Evolutionary conservation across 2,888 invertebrate genomes (phyloP).

Genomic region (Athetis lepigone): DNA sequence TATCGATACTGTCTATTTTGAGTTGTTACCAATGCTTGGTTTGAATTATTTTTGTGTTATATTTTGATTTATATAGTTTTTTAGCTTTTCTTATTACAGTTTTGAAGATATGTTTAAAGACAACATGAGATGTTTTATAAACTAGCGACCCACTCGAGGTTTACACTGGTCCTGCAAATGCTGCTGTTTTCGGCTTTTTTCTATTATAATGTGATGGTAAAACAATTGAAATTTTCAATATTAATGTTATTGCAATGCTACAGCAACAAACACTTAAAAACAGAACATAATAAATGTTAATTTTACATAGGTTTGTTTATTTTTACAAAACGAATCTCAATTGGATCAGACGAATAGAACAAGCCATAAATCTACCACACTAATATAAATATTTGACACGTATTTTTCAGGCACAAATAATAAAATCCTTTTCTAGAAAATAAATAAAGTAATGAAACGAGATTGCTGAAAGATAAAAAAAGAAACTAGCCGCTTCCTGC

Average conservation of each 20-base stretch:
- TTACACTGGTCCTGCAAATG: too few species aligned
- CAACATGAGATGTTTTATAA: too few species aligned
- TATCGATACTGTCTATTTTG: slow-evolving; percentile 42
- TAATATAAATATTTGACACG: not conserved
- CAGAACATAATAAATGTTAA: too few species aligned
- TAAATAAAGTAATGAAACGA: not conserved
- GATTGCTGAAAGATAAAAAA: not conserved
- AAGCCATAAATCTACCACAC: slow-evolving; percentile 1
- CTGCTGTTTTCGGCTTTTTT: too few species aligned
- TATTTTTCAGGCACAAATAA: not conserved
- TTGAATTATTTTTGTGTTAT: slow-evolving; percentile 6
- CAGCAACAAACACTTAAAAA: too few species aligned
- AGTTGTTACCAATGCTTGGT: slow-evolving; percentile 3
- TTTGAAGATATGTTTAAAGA: too few species aligned
- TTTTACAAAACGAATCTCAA: too few species aligned
- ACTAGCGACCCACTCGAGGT: too few species aligned
- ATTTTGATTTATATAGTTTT: not conserved
- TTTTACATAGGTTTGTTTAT: too few species aligned
- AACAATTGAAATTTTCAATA: too few species aligned
- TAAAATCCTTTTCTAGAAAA: slow-evolving; percentile 1
- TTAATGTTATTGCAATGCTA: too few species aligned
- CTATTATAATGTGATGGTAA: too few species aligned
- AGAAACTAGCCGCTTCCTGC: not conserved
- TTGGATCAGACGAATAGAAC: not conserved
- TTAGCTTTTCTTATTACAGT: not conserved